Evolutionary conservation across 92 coral and sea anemone genomes (phyloP), one percentile per base, ranked within the genome.

Genomic region (Epizoanthus ramosus): DNA sequence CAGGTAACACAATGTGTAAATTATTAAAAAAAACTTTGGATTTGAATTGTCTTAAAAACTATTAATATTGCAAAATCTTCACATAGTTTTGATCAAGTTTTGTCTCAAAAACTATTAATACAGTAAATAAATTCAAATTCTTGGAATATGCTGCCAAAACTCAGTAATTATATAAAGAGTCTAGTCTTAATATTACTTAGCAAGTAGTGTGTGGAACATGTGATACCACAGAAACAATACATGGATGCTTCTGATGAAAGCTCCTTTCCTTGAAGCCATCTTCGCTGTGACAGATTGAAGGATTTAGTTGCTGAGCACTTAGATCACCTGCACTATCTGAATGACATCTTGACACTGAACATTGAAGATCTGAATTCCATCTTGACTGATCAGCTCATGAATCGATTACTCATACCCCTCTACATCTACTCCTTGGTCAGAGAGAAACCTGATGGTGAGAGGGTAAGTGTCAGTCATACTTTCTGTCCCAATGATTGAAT

Each of bases 291-390:
- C 74, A 89, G 97, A 58, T 89, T 96, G 23, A 96, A 96, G 83
- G 97, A 92, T 80, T 80, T 96, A 65, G 99, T 96, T 24, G 99
- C 99, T 0, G 99, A 96, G 67, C 99, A 96, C 61, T 85, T 96
- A 6, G 99, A 96, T 77, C 99, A 94, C 64, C 92, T 97, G 3
- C 99, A 97, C 54, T 97, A 97, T 69, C 85, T 97, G 47, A 94
- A 97, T 25, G 99, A 97, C 64, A 97, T 97, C 53, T 69, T 97
- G 28, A 88, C 80, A 2, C 91, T 97, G 16, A 87, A 97, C 87
- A 97, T 94, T 5, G 88, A 86, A 85, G 99, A 97, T 72, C 80
- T 97, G 7, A 97, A 91, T 68, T 85, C 84, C 64, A 93, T 97
- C 64, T 74, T 97, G 69, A 97, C 99, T 16, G 98, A 95, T 41